Evolutionary conservation across 2,113 vertebrate genomes (phyloP).

Genomic region (Rhea americana): DNA sequence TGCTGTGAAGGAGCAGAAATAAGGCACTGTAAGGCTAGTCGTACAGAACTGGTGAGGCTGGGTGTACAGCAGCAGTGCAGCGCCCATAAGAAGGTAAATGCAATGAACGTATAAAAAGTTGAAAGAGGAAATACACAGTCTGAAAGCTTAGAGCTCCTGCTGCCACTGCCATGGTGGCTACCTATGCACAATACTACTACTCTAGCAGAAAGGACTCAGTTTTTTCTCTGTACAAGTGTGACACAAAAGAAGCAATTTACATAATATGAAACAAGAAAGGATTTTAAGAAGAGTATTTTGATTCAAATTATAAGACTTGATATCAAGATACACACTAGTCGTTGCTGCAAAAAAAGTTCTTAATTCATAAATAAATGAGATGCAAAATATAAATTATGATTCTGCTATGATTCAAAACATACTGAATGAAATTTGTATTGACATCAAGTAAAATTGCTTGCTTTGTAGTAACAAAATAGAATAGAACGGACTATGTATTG

Average conservation of each 20-base stretch:
- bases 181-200: background rate
- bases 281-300: background rate
- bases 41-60: background rate
- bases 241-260: background rate
- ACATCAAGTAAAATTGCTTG: background rate
- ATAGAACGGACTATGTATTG: background rate
- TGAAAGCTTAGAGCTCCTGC: background rate
- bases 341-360: background rate
- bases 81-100: background rate
- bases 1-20: background rate
- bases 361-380: background rate
- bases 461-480: background rate
- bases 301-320: background rate
- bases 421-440: background rate
- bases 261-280: background rate
- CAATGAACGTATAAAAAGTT: accelerated
- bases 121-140: background rate
- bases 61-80: accelerated
- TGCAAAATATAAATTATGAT: background rate
- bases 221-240: background rate
- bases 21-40: background rate
- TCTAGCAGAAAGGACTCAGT: background rate
- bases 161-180: background rate
- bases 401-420: background rate
- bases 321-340: background rate